Evolutionary conservation across 2,797 vertebrate genomes (phyloP).

Genomic region (Syngnathus acus): DNA sequence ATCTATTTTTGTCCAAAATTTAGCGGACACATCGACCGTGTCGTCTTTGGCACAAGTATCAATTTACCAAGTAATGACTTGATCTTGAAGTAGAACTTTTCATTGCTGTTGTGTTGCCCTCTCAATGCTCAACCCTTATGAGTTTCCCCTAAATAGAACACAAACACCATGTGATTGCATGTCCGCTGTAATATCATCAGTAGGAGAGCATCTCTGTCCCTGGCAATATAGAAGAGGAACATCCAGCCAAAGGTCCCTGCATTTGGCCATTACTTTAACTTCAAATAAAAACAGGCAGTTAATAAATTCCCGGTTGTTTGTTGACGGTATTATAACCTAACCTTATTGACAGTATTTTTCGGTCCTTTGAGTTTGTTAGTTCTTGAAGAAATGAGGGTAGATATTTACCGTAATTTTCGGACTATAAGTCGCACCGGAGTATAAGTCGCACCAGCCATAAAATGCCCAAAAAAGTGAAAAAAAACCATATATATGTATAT

Average conservation of each 20-base stretch:
- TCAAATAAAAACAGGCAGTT: background rate
- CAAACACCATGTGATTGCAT: conserved; percentile 11
- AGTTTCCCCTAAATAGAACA: conserved; percentile 8
- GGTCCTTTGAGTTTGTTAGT: no score
- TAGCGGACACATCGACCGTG: no score
- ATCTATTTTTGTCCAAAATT: background rate
- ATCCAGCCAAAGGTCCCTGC: background rate
- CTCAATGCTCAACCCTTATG: background rate
- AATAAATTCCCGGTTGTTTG: background rate
- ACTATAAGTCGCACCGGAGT: no score
- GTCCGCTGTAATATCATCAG: background rate
- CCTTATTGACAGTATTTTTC: background rate
- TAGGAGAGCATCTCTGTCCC: background rate
- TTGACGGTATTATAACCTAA: background rate
- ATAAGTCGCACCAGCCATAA: no score
- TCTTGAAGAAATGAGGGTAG: no score
- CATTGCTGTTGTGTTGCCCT: background rate
- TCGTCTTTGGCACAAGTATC: background rate
- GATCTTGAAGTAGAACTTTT: background rate
- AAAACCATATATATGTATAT: no score
- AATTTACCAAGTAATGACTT: conserved; percentile 1
- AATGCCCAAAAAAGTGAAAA: no score
- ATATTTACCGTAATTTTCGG: no score
- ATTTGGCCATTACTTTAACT: background rate
- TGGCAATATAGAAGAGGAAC: background rate